phyloP scores from a whole-genome alignment of 2,797 vertebrate species.

The Hyperoplus lanceolatus region DNA sequence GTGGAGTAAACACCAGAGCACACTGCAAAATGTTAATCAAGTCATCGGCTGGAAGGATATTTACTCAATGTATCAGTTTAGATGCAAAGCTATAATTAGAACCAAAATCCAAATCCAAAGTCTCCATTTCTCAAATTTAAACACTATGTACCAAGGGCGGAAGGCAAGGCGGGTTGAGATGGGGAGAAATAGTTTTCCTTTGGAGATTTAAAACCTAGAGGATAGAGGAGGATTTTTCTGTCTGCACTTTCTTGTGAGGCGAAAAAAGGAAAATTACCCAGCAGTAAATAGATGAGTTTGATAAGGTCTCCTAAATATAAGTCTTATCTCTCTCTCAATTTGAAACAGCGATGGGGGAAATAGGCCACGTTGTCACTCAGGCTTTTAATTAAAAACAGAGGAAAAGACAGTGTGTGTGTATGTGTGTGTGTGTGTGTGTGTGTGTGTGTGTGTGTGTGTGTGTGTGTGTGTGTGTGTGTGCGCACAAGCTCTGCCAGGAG shows the following conservation, averaged over 20 bases:
- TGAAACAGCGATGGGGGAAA: constrained; percentile 81
- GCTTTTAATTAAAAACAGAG: constrained; percentile 83
- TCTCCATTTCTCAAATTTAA: constrained; percentile 61
- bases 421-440: constrained; percentile 5
- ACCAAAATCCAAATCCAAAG: constrained; percentile 62
- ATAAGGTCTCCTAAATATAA: constrained; percentile 82
- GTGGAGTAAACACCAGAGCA: constrained; percentile 50
- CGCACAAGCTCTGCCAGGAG: constrained; percentile 43
- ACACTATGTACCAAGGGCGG: constrained; percentile 38
- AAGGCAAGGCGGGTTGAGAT: constrained; percentile 25
- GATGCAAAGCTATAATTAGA: constrained; percentile 58
- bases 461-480: neutral
- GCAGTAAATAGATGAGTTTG: constrained; percentile 81
- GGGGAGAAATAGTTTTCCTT: constrained; percentile 54
- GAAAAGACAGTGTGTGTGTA: constrained; percentile 28
- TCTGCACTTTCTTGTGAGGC: constrained; percentile 65
- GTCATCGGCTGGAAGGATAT: constrained; percentile 48
- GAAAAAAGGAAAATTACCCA: constrained; percentile 75
- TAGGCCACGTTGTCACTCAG: constrained; percentile 80
- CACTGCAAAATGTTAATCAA: constrained; percentile 60
- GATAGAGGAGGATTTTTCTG: constrained; percentile 62
- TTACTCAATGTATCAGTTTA: constrained; percentile 60
- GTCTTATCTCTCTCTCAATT: constrained; percentile 79
- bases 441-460: constrained; percentile 13
- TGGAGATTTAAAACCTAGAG: constrained; percentile 68